Percentiles rank a stretch among this genome's conserved stretches.
Evolutionary conservation across 35 echinoderm and acorn worm species (phyloP).

Genomic region (Patiria miniata): DNA sequence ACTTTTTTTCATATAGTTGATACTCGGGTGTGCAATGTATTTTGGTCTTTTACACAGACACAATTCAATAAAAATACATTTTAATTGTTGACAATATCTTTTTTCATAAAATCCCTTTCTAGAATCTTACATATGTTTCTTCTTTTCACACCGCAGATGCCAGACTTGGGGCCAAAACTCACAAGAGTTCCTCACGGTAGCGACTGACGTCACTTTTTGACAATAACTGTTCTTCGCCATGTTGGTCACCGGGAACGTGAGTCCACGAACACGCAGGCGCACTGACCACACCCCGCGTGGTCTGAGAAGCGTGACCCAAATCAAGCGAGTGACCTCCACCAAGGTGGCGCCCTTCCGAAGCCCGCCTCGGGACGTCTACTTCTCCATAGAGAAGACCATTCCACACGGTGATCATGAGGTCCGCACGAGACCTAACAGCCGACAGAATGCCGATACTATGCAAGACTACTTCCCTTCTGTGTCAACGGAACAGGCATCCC

Average conservation of each 20-base stretch:
- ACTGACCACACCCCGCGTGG: neutral
- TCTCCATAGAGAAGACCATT: constrained; percentile 14
- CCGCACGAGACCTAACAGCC: constrained; percentile 1
- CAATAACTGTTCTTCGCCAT: neutral
- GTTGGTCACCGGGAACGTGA: constrained; percentile 31
- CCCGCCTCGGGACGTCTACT: constrained; percentile 7
- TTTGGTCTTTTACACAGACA: too few species aligned
- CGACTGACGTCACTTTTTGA: too few species aligned
- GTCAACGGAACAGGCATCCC: neutral
- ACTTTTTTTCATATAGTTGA: too few species aligned
- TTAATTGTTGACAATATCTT: too few species aligned
- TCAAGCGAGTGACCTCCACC: neutral
- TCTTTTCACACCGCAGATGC: too few species aligned
- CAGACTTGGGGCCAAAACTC: too few species aligned
- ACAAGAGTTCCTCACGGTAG: too few species aligned
- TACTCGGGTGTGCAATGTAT: too few species aligned
- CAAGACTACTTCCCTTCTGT: neutral
- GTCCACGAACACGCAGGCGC: constrained; percentile 39
- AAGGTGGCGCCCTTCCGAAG: neutral
- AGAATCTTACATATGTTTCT: too few species aligned
- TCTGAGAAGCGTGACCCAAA: neutral
- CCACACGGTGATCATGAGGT: neutral
- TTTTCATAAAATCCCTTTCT: too few species aligned
- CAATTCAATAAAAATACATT: too few species aligned
- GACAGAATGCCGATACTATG: neutral